These are phyloP conservation scores for Acrossocheilus wenchowensis DNA, from an alignment of 2,797 vertebrate genomes.

Conservation along the genomic window DNA sequence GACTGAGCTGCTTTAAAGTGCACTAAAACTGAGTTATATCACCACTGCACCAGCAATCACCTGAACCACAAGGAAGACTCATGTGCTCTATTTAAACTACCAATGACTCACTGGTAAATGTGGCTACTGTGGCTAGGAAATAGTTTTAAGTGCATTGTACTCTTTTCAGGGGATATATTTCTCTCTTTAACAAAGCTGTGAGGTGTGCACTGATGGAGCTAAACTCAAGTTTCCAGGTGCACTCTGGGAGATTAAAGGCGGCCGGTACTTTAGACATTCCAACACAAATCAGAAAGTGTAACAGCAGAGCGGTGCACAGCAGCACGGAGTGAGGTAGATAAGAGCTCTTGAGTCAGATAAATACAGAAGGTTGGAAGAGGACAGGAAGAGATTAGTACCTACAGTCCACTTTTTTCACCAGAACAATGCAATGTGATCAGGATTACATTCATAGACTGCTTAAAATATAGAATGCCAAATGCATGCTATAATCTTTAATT, in stretches of 20 bases:
- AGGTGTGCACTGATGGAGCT: neutral
- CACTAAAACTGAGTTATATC: constrained; percentile 43
- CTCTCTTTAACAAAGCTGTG: constrained; percentile 2
- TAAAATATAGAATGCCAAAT: neutral
- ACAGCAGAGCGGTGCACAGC: constrained; percentile 11
- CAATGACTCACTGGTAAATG: constrained; percentile 37
- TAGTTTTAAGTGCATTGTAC: constrained; percentile 14
- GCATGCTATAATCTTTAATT: neutral
- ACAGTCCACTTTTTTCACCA: constrained; percentile 1
- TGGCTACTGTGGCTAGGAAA: neutral
- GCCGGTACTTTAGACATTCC: neutral
- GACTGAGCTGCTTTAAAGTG: constrained; percentile 29
- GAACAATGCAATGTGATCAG: neutral
- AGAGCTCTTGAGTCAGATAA: constrained; percentile 16
- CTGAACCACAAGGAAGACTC: constrained; percentile 24
- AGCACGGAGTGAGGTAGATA: constrained; percentile 32
- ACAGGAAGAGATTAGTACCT: neutral
- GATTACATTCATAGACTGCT: neutral
- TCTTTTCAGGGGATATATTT: constrained; percentile 18
- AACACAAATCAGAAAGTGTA: constrained; percentile 25
- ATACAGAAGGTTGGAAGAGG: neutral
- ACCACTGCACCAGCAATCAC: constrained; percentile 37
- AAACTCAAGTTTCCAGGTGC: constrained; percentile 43
- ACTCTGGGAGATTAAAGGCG: constrained; percentile 45
- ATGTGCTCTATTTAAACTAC: constrained; percentile 28